Evolutionary conservation across 1,140 invertebrate species (phyloP).

Genomic region (Drosophila tani): DNA sequence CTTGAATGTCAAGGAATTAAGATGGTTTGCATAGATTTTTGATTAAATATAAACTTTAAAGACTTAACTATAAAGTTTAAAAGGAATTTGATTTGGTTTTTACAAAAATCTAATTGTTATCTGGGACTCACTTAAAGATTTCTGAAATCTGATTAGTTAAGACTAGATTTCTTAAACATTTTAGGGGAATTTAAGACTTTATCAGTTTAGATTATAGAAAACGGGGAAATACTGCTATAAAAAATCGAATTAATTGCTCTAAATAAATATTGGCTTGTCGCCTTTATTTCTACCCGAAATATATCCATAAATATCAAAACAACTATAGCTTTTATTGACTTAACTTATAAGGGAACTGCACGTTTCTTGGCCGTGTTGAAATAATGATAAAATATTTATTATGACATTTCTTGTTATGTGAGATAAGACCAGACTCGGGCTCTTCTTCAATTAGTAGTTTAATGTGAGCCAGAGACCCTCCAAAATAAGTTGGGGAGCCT

Average conservation of each 20-base stretch:
- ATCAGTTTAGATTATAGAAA: background rate
- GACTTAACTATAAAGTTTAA: background rate
- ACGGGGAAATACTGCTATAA: too few relatives aligned
- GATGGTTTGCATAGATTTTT: too few relatives aligned
- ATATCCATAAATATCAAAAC: conserved; percentile 9
- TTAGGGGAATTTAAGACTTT: background rate
- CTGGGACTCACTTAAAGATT: background rate
- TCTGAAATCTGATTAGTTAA: background rate
- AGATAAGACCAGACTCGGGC: background rate
- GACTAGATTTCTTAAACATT: background rate
- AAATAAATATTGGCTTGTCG: conserved; percentile 11
- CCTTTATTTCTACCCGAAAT: background rate
- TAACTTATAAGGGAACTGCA: background rate
- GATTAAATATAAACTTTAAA: too few relatives aligned
- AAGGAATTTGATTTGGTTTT: background rate
- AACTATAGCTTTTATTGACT: background rate
- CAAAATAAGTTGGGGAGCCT: background rate
- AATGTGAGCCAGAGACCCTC: background rate
- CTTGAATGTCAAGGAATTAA: background rate
- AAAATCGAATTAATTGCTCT: background rate
- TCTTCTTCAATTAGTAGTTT: background rate
- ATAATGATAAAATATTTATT: conserved; percentile 7
- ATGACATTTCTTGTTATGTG: conserved; percentile 6
- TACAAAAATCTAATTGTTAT: background rate
- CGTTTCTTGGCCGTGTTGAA: background rate